Conservation (phyloP, 1,140 invertebrate genomes). For the Dermatophagoides farinae region DNA sequence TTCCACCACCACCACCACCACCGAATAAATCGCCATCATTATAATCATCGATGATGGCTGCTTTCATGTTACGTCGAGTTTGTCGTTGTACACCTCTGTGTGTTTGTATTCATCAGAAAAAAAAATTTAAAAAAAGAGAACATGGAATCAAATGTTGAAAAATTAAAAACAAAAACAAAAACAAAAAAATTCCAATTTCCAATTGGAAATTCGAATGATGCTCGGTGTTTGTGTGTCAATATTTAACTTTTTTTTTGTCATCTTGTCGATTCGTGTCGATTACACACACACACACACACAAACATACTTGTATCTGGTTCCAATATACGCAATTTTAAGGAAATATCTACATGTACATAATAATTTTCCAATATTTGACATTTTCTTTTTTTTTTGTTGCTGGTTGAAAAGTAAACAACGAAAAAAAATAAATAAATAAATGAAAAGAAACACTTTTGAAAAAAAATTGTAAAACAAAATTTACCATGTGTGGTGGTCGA, state of each 20-base stretch:
- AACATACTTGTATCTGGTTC: constrained; percentile 6
- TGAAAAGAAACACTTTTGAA: too few relatives aligned
- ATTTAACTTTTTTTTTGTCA: too few relatives aligned
- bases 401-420: background rate
- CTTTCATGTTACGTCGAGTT: background rate
- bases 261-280: too few relatives aligned
- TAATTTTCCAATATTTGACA: background rate
- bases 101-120: background rate
- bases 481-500: too few relatives aligned
- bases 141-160: too few relatives aligned
- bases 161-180: too few relatives aligned
- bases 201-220: too few relatives aligned
- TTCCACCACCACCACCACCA: too few relatives aligned
- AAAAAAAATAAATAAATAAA: too few relatives aligned
- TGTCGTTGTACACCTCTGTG: constrained; percentile 8
- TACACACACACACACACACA: too few relatives aligned
- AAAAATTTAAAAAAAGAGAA: background rate
- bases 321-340: constrained; percentile 8
- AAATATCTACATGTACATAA: constrained; percentile 8
- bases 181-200: background rate
- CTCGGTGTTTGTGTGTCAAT: too few relatives aligned
- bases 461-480: too few relatives aligned
- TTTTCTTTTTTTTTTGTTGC: background rate
- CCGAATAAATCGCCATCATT: background rate
- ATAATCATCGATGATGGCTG: background rate